Conservation (phyloP, 2,797 vertebrate species). For the Glyptemys insculpta region DNA sequence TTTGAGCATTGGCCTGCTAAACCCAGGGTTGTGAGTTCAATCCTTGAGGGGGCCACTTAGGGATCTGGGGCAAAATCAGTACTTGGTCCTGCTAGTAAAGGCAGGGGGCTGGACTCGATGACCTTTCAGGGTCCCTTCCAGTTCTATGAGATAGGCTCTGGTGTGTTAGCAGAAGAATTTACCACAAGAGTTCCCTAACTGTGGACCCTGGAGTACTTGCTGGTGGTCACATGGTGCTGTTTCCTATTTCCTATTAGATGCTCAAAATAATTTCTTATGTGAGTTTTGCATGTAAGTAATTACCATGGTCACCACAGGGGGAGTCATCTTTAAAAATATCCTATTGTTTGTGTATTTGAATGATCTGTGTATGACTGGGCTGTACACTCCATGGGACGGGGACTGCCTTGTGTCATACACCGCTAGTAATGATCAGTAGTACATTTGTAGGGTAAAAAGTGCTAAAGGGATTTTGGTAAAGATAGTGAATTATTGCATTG, state of each 20-base stretch:
- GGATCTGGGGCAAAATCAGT: too few relatives aligned
- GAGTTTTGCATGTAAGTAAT: neutral
- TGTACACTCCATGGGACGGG: neutral
- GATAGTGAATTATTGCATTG: accelerated
- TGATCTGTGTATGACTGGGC: neutral
- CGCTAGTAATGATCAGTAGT: accelerated
- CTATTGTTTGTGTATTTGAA: neutral
- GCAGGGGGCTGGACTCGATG: too few relatives aligned
- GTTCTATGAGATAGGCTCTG: neutral
- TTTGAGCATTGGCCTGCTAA: too few relatives aligned
- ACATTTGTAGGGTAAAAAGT: accelerated
- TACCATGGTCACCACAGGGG: neutral
- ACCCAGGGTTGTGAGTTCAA: too few relatives aligned
- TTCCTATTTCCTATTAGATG: neutral
- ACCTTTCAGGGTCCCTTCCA: too few relatives aligned
- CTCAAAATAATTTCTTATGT: neutral
- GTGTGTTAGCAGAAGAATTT: accelerated
- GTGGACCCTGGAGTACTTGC: accelerated
- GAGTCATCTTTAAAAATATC: neutral
- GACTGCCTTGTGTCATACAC: accelerated
- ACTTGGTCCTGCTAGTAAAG: too few relatives aligned
- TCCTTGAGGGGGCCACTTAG: too few relatives aligned
- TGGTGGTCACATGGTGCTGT: neutral
- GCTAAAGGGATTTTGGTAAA: neutral
- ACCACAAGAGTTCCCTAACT: accelerated